Conservation (phyloP, 2,113 vertebrate genomes). For the Lepisosteus osseus region DNA sequence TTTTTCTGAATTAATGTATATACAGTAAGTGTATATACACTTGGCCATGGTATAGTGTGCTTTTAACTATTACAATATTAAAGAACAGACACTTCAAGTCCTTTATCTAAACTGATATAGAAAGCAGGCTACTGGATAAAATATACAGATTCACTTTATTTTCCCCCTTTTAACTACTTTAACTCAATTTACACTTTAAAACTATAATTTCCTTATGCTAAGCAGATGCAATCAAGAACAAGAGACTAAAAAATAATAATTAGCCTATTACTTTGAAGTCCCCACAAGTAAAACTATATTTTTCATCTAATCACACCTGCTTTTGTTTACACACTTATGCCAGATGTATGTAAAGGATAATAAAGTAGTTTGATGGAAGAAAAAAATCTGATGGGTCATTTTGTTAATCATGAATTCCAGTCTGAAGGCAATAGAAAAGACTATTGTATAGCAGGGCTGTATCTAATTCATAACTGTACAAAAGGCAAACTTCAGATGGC, state of each 20-base stretch:
- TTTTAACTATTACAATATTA: too few species aligned
- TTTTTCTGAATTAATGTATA: too few species aligned
- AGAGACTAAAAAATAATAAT: not conserved
- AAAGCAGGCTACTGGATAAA: too few species aligned
- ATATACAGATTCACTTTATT: not conserved
- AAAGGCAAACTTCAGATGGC: constrained; percentile 4
- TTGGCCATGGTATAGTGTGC: too few species aligned
- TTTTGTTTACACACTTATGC: not conserved
- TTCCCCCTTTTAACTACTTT: not conserved
- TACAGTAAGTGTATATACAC: too few species aligned
- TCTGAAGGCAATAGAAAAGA: constrained; percentile 16
- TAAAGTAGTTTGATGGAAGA: not conserved
- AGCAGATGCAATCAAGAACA: not conserved
- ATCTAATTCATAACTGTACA: constrained; percentile 20
- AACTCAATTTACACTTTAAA: not conserved
- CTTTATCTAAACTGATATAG: too few species aligned
- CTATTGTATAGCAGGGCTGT: constrained; percentile 13
- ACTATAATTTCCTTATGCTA: not conserved
- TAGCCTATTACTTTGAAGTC: not conserved
- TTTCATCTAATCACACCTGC: not conserved
- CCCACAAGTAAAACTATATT: not conserved
- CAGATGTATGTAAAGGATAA: not conserved
- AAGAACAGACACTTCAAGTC: too few species aligned
- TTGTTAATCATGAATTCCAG: constrained; percentile 21
- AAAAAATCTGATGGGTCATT: not conserved